These are phyloP conservation scores for Drosophila nigrodunni DNA, from an alignment of 1,140 invertebrate genomes.

Conservation along the genomic window DNA sequence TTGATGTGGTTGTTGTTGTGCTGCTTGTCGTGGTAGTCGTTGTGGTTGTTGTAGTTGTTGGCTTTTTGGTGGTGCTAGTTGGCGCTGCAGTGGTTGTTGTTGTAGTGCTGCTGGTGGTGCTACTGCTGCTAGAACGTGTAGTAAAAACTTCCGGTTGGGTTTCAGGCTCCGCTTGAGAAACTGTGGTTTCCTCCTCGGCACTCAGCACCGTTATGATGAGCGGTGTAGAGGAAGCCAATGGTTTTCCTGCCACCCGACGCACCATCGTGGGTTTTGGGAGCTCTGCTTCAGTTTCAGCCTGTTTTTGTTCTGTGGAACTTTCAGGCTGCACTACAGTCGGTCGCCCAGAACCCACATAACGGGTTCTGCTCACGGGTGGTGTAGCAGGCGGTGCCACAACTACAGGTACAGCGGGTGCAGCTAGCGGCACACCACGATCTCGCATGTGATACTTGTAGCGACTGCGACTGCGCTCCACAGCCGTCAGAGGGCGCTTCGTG, in stretches of 20 bases:
- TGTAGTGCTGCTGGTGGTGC: constrained; percentile 33
- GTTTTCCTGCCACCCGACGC: constrained; percentile 48
- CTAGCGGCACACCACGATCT: constrained; percentile 65
- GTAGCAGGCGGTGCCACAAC: constrained; percentile 14
- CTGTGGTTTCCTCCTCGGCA: constrained; percentile 78
- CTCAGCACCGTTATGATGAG: constrained; percentile 84
- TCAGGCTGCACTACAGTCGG: constrained; percentile 56
- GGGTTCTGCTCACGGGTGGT: constrained; percentile 48
- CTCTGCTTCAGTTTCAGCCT: constrained; percentile 13
- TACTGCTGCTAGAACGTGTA: constrained; percentile 33
- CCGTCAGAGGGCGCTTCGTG: constrained; percentile 62
- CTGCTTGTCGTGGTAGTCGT: constrained; percentile 40
- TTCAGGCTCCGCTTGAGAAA: constrained; percentile 56
- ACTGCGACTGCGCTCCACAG: constrained; percentile 74
- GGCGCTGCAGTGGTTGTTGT: constrained; percentile 33
- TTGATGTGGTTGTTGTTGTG: constrained; percentile 23
- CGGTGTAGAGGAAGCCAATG: constrained; percentile 76
- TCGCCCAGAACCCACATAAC: constrained; percentile 67
- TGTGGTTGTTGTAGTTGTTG: constrained; percentile 46
- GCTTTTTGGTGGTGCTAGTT: constrained; percentile 35
- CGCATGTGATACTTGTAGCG: constrained; percentile 85
- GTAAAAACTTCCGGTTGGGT: constrained; percentile 25
- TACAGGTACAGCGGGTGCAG: constrained; percentile 7
- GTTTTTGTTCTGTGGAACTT: constrained; percentile 35
- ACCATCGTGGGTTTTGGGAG: constrained; percentile 32